Percentiles rank a stretch among this genome's conserved stretches.
phyloP scores from a whole-genome alignment of 2,113 vertebrate species.

The Lophochroa leadbeateri region DNA sequence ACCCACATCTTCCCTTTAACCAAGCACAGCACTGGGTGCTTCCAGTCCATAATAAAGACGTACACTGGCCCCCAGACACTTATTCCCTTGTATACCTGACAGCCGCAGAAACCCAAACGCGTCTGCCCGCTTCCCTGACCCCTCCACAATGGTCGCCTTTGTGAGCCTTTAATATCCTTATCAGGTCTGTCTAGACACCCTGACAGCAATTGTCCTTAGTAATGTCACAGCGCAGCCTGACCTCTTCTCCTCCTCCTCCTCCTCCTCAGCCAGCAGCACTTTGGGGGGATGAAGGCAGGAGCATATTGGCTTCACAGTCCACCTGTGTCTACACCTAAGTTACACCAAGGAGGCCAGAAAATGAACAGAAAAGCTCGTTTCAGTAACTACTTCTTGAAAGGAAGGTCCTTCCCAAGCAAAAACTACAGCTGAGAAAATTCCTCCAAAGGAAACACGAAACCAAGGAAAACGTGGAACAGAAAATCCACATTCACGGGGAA shows the following conservation, averaged over 20 bases:
- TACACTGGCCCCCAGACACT: not conserved
- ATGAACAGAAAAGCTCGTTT: rapidly evolving
- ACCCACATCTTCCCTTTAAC: not conserved
- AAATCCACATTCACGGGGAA: rapidly evolving
- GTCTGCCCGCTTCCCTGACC: constrained; percentile 75
- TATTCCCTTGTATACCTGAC: constrained; percentile 65
- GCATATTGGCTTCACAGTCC: not conserved
- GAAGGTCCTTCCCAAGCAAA: not conserved
- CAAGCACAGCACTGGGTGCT: not conserved
- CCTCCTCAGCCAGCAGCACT: not conserved
- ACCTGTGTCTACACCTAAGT: constrained; percentile 2
- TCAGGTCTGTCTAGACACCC: constrained; percentile 80
- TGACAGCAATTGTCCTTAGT: constrained; percentile 66
- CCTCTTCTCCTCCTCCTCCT: constrained; percentile 18
- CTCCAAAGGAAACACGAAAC: rapidly evolving
- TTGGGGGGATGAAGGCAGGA: not conserved
- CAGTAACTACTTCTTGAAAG: rapidly evolving
- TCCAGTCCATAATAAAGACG: constrained; percentile 7
- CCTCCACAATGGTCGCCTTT: constrained; percentile 74
- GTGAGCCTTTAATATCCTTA: constrained; percentile 75
- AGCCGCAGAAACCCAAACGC: not conserved
- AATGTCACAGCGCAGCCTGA: constrained; percentile 55
- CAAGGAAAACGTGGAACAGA: rapidly evolving
- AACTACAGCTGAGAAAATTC: not conserved
- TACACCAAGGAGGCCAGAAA: not conserved